Percentiles rank a stretch among this genome's conserved stretches.
phyloP scores from a whole-genome alignment of 64 coral and sea anemone genomes.

The Hydrozoanthus tunicans region DNA sequence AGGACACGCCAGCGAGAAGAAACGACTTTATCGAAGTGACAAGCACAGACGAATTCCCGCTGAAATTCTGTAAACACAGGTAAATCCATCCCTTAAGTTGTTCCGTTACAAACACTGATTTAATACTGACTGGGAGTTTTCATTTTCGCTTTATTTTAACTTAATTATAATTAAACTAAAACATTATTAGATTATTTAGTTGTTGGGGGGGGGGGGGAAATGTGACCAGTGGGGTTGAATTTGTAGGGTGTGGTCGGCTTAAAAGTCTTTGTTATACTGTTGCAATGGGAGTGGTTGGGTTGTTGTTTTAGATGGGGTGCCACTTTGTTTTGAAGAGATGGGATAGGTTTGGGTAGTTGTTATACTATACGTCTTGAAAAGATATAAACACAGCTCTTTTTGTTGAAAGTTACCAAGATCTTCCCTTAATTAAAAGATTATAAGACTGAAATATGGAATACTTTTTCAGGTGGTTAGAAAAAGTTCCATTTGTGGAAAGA shows the following conservation, averaged over 20 bases:
- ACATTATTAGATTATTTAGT: neutral
- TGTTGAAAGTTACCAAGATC: neutral
- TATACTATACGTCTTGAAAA: slow-evolving; percentile 1
- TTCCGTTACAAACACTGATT: slow-evolving; percentile 3
- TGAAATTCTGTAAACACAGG: slow-evolving; percentile 33
- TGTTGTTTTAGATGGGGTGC: neutral
- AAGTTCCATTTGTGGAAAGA: neutral
- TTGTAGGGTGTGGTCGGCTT: neutral
- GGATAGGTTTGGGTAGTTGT: neutral
- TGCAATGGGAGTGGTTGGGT: neutral
- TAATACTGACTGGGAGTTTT: slow-evolving; percentile 8
- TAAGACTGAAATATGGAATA: neutral
- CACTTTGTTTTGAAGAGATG: slow-evolving; percentile 4
- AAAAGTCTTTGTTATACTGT: neutral
- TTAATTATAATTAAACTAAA: slow-evolving; percentile 16
- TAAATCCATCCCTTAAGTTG: slow-evolving; percentile 3
- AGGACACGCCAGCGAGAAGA: slow-evolving; percentile 9
- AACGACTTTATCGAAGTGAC: neutral
- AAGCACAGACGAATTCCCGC: neutral
- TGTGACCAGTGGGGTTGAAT: slow-evolving; percentile 3
- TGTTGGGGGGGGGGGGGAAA: neutral
- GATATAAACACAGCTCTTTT: slow-evolving; percentile 17
- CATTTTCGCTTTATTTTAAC: neutral
- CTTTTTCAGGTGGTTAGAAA: slow-evolving; percentile 3
- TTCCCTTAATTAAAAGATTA: neutral